Percentiles rank a stretch among this genome's conserved stretches.
Evolutionary conservation across 2,113 vertebrate species (phyloP).

Genomic region (Callaeas wilsoni): DNA sequence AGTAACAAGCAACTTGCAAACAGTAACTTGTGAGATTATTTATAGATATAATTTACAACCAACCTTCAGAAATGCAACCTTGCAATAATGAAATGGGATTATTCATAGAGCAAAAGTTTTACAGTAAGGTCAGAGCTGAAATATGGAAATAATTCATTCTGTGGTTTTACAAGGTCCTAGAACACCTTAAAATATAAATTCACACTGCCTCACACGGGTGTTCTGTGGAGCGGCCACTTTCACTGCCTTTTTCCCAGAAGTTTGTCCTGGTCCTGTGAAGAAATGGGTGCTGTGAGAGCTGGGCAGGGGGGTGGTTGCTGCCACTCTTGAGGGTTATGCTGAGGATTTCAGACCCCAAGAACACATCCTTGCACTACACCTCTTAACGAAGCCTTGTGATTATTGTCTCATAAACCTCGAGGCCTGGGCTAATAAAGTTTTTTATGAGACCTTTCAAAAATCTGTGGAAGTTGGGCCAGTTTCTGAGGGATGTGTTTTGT

Average conservation of each 20-base stretch:
- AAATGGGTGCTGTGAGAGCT: not conserved
- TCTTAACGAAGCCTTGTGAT: not conserved
- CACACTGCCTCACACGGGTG: not conserved
- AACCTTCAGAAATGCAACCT: constrained; percentile 52
- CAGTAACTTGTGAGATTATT: not conserved
- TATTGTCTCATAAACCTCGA: not conserved
- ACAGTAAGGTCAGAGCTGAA: constrained; percentile 39
- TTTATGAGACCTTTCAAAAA: not conserved
- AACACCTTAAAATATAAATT: constrained; percentile 5
- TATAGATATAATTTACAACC: constrained; percentile 47
- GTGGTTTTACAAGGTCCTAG: constrained; percentile 14
- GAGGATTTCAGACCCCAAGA: not conserved
- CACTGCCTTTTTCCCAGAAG: not conserved
- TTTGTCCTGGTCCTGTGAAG: not conserved
- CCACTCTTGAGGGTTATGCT: rapidly evolving
- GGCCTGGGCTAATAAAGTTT: not conserved
- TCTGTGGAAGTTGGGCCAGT: not conserved
- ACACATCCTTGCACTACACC: not conserved
- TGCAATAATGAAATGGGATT: constrained; percentile 42
- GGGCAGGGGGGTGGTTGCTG: too few species aligned
- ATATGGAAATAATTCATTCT: constrained; percentile 42
- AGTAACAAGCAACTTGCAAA: not conserved
- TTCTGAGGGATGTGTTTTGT: not conserved
- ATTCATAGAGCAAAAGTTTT: constrained; percentile 19
- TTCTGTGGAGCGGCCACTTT: not conserved